Evolutionary conservation across 1,140 invertebrate species (phyloP).

Genomic region (Orchestia grillus): DNA sequence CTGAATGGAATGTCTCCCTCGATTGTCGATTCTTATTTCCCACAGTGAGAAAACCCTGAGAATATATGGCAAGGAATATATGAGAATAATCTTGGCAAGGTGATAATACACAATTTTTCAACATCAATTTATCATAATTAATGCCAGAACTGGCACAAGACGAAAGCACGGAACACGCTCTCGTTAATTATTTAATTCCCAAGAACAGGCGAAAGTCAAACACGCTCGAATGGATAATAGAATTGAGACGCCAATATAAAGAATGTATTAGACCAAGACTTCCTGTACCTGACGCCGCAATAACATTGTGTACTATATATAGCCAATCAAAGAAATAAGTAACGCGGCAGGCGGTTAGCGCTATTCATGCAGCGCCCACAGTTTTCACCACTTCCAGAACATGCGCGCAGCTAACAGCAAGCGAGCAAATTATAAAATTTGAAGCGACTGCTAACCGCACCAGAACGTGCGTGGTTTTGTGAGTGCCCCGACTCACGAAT

Average conservation of each 20-base stretch:
- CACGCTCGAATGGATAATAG: background rate
- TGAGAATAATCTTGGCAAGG: too few relatives aligned
- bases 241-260: background rate
- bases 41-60: too few relatives aligned
- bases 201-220: too few relatives aligned
- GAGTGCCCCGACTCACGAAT: background rate
- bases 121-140: too few relatives aligned
- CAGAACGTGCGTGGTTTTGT: background rate
- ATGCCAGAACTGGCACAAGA: too few relatives aligned
- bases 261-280: background rate
- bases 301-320: background rate
- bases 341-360: background rate
- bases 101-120: too few relatives aligned
- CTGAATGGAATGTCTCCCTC: too few relatives aligned
- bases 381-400: background rate
- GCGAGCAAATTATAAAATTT: conserved; percentile 2
- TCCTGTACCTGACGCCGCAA: background rate
- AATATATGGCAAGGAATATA: too few relatives aligned
- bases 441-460: background rate
- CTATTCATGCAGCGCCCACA: background rate
- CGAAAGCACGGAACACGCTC: too few relatives aligned
- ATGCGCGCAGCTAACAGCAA: background rate
- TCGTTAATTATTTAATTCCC: too few relatives aligned
- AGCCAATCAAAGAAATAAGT: background rate
- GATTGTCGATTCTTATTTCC: too few relatives aligned